These are phyloP conservation scores for Hemitrygon akajei DNA, from an alignment of 2,797 vertebrate species.

Conservation along the genomic window DNA sequence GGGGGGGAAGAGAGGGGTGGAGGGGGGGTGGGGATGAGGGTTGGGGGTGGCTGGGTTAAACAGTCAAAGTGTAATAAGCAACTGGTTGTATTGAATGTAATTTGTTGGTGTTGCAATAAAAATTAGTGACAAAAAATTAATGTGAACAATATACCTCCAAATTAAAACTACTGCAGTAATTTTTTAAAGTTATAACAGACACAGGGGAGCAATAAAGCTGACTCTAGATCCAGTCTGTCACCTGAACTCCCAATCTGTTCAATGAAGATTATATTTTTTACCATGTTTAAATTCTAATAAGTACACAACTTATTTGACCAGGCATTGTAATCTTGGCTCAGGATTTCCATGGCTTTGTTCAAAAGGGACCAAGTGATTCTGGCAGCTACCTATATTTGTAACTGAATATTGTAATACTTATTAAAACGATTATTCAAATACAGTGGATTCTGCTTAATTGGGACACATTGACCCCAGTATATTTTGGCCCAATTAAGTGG, in stretches of 20 bases:
- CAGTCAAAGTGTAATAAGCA: too few species aligned
- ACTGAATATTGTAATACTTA: not conserved
- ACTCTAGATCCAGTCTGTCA: not conserved
- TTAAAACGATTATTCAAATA: slow-evolving; percentile 7
- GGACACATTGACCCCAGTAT: too few species aligned
- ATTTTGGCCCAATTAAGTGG: too few species aligned
- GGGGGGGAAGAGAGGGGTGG: too few species aligned
- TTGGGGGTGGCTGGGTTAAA: too few species aligned
- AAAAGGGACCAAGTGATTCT: not conserved
- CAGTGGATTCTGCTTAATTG: too few species aligned
- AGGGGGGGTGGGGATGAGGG: too few species aligned
- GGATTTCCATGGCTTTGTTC: not conserved
- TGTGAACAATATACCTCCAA: too few species aligned
- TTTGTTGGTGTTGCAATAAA: too few species aligned
- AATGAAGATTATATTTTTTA: not conserved
- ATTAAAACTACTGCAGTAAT: not conserved
- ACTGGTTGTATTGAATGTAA: too few species aligned
- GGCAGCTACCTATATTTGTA: not conserved
- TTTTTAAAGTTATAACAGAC: not conserved
- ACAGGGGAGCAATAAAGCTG: not conserved
- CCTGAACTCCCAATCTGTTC: not conserved
- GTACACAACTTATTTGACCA: not conserved
- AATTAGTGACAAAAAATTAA: too few species aligned
- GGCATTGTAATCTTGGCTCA: not conserved
- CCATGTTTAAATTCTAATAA: not conserved